Base-by-base conservation (phyloP, 2,113 vertebrate species). In the Thunnus maccoyii region DNA sequence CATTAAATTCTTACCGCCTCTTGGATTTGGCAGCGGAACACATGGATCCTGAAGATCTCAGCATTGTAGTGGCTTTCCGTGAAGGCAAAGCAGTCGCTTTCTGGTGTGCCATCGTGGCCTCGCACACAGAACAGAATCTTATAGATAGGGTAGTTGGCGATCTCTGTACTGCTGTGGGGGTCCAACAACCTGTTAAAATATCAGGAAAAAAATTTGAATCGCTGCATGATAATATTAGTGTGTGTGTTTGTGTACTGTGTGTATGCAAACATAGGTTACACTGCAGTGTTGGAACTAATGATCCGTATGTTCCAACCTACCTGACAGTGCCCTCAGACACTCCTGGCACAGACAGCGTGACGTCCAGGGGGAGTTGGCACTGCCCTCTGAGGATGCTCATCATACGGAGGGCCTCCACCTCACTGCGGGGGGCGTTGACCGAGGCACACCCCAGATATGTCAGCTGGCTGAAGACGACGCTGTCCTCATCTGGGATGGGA, bases 21-120 rank as follows among this genome's bases (percentile, higher is more conserved):
- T 92, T 97, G 97, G 93, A 99, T 99, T 94, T 99, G 97, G 90
- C 98, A 99, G 76, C 97, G 97, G 91, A 99, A 99, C 93, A 99
- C 98, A 0, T 99, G 98, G 93, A 99, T 99, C 89, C 98, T 96
- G 96, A 99, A 99, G 94, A 99, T 98, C 88, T 99, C 98, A 0
- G 98, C 94, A 46, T 99, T 99, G 94, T 97, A 97, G 95, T 99
- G 98, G 95, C 98, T 99, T 94, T 99, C 98, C 6, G 98, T 99
- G 92, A 99, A 99, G 86, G 98, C 98, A 84, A 99, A 99, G 93
- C 98, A 99, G 95, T 99, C 98, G 1, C 97, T 98, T 94, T 99
- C 98, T 3, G 96, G 94, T 56, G 98, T 99, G 32, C 97, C 96
- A 46, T 99, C 97, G 13, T 99, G 98, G 32, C 98, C 98, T 78